phyloP scores from a whole-genome alignment of 2,888 invertebrate species.

The Bimastos eiseni region DNA sequence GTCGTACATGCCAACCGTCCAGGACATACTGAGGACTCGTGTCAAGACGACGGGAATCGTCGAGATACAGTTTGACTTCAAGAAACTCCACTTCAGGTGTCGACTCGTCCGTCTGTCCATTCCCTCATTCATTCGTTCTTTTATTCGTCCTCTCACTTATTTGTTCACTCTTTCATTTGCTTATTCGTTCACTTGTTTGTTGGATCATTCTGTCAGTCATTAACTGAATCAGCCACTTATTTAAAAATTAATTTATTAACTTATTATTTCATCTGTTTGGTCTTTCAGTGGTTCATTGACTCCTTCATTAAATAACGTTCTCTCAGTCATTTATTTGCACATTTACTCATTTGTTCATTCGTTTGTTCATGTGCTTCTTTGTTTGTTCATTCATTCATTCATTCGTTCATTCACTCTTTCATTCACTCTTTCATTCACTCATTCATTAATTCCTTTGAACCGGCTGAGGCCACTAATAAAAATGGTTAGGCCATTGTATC shows the following conservation, averaged over 20 bases:
- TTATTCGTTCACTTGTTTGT: background rate
- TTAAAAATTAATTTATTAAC: too few relatives aligned
- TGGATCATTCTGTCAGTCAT: background rate
- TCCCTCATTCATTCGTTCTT: background rate
- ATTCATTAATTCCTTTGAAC: background rate
- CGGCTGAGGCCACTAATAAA: background rate
- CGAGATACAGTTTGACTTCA: constrained; percentile 30
- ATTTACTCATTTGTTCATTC: background rate
- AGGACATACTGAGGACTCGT: constrained; percentile 33
- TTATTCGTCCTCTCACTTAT: background rate
- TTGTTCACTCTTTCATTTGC: background rate
- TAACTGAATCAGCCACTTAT: background rate
- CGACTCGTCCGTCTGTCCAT: background rate
- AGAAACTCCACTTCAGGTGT: constrained; percentile 31
- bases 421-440: too few relatives aligned
- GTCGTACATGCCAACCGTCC: constrained; percentile 29
- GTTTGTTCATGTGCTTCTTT: too few relatives aligned
- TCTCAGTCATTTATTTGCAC: background rate
- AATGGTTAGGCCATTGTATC: background rate
- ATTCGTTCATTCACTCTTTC: background rate
- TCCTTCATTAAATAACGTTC: too few relatives aligned
- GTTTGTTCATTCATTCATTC: background rate
- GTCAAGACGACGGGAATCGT: constrained; percentile 37
- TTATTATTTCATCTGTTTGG: background rate
- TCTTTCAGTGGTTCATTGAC: too few relatives aligned